Conservation (phyloP, 2,888 invertebrate species). For the Neoscelio sp. region DNA sequence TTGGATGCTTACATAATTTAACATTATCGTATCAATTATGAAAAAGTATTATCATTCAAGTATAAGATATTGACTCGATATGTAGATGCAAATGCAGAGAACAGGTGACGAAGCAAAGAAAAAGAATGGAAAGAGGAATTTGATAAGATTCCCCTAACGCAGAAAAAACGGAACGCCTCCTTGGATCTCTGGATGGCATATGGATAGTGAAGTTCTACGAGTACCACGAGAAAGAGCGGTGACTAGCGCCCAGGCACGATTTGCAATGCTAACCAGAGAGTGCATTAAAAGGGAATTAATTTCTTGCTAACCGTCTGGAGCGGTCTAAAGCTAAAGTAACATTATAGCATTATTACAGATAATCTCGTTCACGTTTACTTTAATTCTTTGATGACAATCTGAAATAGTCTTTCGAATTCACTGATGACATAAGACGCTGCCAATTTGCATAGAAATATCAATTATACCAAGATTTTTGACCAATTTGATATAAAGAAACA, state of each 20-base stretch:
- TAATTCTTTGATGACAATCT: slow-evolving; percentile 61
- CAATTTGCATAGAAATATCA: slow-evolving; percentile 38
- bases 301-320: slow-evolving; percentile 81
- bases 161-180: slow-evolving; percentile 65
- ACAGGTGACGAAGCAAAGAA: slow-evolving; percentile 51
- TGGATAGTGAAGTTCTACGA: slow-evolving; percentile 49
- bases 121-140: slow-evolving; percentile 42
- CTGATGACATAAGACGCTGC: slow-evolving; percentile 27
- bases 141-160: slow-evolving; percentile 73
- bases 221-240: slow-evolving; percentile 69
- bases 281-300: slow-evolving; percentile 82
- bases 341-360: slow-evolving; percentile 75
- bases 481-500: too few relatives aligned
- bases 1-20: slow-evolving; percentile 22
- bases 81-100: slow-evolving; percentile 31
- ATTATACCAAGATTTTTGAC: neutral
- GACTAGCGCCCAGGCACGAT: slow-evolving; percentile 71
- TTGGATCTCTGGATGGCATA: slow-evolving; percentile 50
- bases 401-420: slow-evolving; percentile 38
- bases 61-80: neutral
- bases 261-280: slow-evolving; percentile 82
- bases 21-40: neutral
- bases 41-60: neutral
- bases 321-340: slow-evolving; percentile 73
- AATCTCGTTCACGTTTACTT: slow-evolving; percentile 75